Conservation (phyloP, 2,888 invertebrate genomes). For the Pterobdella sp. region DNA sequence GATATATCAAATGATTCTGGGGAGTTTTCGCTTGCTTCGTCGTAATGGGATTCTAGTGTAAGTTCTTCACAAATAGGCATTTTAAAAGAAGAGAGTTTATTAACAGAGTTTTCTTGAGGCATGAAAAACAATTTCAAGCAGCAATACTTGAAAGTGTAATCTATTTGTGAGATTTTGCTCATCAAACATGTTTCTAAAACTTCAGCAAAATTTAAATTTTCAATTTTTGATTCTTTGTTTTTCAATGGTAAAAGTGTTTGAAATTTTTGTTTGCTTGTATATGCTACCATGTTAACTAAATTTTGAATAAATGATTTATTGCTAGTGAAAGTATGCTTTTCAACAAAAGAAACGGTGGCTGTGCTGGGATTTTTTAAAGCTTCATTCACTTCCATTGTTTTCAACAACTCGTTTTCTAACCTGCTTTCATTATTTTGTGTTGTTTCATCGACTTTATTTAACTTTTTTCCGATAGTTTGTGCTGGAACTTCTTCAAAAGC, state of each 20-base stretch:
- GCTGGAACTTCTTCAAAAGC: not conserved
- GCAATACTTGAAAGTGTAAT: not conserved
- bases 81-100: not conserved
- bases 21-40: not conserved
- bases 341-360: not conserved
- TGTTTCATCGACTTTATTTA: not conserved
- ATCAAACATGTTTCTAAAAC: not conserved
- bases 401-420: not conserved
- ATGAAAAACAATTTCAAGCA: not conserved
- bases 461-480: not conserved
- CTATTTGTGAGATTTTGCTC: not conserved
- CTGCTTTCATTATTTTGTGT: not conserved
- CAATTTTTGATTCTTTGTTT: not conserved
- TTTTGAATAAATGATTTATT: not conserved
- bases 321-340: not conserved
- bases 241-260: not conserved
- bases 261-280: not conserved
- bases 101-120: not conserved
- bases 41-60: slow-evolving; percentile 18
- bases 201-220: not conserved
- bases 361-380: not conserved
- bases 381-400: not conserved
- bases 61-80: slow-evolving; percentile 17
- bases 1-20: not conserved
- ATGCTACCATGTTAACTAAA: not conserved